phyloP scores from a whole-genome alignment of 2,797 vertebrate species.

The Hipposideros larvatus region DNA sequence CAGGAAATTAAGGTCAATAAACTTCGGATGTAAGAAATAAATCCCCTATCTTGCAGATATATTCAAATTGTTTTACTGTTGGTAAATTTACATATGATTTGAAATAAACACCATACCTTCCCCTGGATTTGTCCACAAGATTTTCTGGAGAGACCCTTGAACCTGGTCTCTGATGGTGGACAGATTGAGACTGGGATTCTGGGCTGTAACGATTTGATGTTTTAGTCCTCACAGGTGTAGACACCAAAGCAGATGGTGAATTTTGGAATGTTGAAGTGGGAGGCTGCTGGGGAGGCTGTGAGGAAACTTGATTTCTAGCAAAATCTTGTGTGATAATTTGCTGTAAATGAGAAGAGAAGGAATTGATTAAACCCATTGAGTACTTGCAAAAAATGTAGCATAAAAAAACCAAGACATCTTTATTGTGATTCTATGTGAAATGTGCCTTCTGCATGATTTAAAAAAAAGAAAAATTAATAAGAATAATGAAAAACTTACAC shows the following conservation, averaged over 20 bases:
- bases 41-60: background rate
- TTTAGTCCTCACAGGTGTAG: slow-evolving; percentile 92
- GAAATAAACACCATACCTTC: slow-evolving; percentile 90
- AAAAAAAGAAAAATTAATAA: background rate
- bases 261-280: slow-evolving; percentile 96
- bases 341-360: slow-evolving; percentile 85
- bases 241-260: slow-evolving; percentile 87
- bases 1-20: background rate
- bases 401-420: background rate
- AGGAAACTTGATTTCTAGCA: slow-evolving; percentile 95
- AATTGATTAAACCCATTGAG: slow-evolving; percentile 59
- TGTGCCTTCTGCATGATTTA: background rate
- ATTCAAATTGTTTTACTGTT: background rate
- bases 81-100: background rate
- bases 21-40: background rate
- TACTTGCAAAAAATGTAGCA: background rate
- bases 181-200: slow-evolving; percentile 91
- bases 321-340: slow-evolving; percentile 99
- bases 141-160: slow-evolving; percentile 97
- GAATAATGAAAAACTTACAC: slow-evolving; percentile 89
- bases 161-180: slow-evolving; percentile 94
- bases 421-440: slow-evolving; percentile 2
- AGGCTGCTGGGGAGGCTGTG: slow-evolving; percentile 90
- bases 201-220: slow-evolving; percentile 95
- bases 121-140: slow-evolving; percentile 93